Base-by-base conservation (phyloP, 1,140 invertebrate genomes). In the Agrilus planipennis region DNA sequence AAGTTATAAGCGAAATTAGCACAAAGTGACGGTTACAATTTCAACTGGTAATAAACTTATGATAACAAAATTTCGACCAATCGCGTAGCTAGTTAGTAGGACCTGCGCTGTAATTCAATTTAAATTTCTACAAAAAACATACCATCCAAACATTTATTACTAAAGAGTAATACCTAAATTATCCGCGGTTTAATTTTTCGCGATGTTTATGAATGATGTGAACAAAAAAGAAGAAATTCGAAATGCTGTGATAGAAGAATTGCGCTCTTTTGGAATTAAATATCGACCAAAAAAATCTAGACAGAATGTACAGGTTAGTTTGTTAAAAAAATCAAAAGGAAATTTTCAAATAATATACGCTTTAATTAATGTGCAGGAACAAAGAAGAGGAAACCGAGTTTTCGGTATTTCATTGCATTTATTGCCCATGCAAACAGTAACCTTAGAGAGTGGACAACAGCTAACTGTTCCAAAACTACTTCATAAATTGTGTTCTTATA, bases 401-500 rank as follows among this genome's bases (percentile, higher is more conserved):
- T 83, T 83, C 50, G 74, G 75, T 54, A 71, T 68, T 2, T 64
- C 70, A 15, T 53, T 83, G 17, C 60, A 63, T 4, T 66, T 70
- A 52, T 66, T 81, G 52, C 68, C 71, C 47, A 63, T 65, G 54
- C 71, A 72, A 58, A 72, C 69, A 55, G 77, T 75, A 47, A 74
- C 60, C 61, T 63, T 77, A 52, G 69, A 58, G 29, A 69, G 67
- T 34, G 71, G 70, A 14, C 62, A 63, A 22, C 63, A 70, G 49
- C 65, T 86, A 27, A 71, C 77, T 58, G 71, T 88, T 10, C 84
- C 86, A n/a, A 68, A 70, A 48, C 78, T 89, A 57, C 70, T 90
- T 1, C 73, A 75, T 46, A 75, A 85, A 55, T 73, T 81, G 46
- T 76, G 79, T 48, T 64, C 71, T 15, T 73, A 76, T 53, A 70